Evolutionary conservation across 2,888 invertebrate genomes (phyloP).

Genomic region (Prenolepis imparis): DNA sequence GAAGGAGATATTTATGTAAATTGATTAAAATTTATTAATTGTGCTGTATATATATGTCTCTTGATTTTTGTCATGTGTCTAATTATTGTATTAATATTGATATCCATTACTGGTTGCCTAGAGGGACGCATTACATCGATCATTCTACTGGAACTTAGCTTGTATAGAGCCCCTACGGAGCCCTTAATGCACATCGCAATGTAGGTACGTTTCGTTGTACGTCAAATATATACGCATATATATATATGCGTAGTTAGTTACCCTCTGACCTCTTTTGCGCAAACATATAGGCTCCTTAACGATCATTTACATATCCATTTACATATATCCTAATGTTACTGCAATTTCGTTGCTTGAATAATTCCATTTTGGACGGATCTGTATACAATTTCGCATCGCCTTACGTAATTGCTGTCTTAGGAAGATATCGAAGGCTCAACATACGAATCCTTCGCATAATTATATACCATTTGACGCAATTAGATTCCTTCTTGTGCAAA

Average conservation of each 20-base stretch:
- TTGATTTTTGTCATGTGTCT: conserved; percentile 4
- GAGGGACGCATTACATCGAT: conserved; percentile 75
- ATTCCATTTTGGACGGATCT: conserved; percentile 32
- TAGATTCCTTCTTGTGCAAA: conserved; percentile 8
- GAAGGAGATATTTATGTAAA: not conserved
- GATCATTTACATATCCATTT: conserved; percentile 64
- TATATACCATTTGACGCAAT: conserved; percentile 6
- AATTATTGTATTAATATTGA: conserved; percentile 43
- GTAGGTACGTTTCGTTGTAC: conserved; percentile 46
- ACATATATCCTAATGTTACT: conserved; percentile 54
- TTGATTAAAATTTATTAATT: not conserved
- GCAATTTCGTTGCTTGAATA: conserved; percentile 52
- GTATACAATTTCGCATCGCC: conserved; percentile 18
- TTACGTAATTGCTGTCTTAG: conserved; percentile 39
- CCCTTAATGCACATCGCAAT: conserved; percentile 61
- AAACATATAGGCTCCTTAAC: conserved; percentile 61
- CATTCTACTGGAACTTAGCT: conserved; percentile 69
- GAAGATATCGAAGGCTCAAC: conserved; percentile 10
- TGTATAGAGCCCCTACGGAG: conserved; percentile 69
- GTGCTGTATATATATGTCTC: not conserved
- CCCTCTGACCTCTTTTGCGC: conserved; percentile 55
- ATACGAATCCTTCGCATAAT: conserved; percentile 34
- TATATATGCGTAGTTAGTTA: conserved; percentile 52
- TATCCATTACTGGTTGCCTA: conserved; percentile 50
- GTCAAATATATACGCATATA: conserved; percentile 59